Evolutionary conservation across 2,797 vertebrate genomes (phyloP).

Genomic region (Gastrophryne carolinensis): DNA sequence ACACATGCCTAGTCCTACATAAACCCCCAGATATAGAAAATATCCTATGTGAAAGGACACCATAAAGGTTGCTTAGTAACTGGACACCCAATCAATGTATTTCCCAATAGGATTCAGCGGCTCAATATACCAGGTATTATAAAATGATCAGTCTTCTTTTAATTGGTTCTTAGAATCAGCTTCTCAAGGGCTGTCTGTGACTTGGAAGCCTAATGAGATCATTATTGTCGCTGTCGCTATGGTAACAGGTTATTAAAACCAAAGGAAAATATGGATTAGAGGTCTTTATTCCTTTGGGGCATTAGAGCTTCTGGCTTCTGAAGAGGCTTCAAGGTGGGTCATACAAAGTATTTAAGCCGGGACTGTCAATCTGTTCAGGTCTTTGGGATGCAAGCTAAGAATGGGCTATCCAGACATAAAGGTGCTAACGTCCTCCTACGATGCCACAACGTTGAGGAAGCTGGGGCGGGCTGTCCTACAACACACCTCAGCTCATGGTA

Average conservation of each 20-base stretch:
- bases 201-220: conserved; percentile 19
- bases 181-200: neutral
- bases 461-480: conserved; percentile 35
- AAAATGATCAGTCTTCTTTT: neutral
- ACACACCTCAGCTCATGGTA: conserved; percentile 54
- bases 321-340: neutral
- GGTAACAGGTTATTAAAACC: conserved; percentile 23
- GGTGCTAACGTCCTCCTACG: neutral
- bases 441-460: neutral
- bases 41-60: no score
- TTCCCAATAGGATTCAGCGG: neutral
- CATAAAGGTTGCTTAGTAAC: no score
- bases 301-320: neutral
- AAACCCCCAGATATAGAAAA: no score
- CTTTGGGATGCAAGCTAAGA: neutral
- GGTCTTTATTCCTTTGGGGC: conserved; percentile 10
- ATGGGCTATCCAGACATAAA: conserved; percentile 38
- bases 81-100: neutral
- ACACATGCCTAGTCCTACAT: no score
- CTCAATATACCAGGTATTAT: neutral
- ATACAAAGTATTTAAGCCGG: neutral
- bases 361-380: neutral
- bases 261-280: conserved; percentile 28
- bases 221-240: conserved; percentile 34
- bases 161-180: neutral